These are phyloP conservation scores for Brachirus orientalis DNA, from an alignment of 2,113 vertebrate species.

Conservation along the genomic window DNA sequence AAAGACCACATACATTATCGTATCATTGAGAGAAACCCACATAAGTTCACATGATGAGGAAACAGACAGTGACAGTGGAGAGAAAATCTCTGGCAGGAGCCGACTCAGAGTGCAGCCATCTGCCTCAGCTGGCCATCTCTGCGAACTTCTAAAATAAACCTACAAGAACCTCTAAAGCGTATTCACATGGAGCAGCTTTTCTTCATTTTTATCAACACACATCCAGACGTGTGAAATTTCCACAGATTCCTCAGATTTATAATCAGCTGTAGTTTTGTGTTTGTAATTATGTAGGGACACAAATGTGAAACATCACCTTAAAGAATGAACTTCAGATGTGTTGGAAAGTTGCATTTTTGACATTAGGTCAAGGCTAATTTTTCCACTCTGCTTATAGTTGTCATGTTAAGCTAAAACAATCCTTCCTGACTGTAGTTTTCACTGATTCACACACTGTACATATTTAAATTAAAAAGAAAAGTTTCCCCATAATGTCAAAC, in stretches of 20 bases:
- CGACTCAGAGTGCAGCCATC: no score
- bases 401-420: not conserved
- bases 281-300: not conserved
- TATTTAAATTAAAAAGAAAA: not conserved
- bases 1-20: no score
- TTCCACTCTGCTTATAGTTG: not conserved
- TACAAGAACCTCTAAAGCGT: not conserved
- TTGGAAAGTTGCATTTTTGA: not conserved
- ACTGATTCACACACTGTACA: not conserved
- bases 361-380: not conserved
- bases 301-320: not conserved
- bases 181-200: no score
- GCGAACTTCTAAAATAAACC: not conserved
- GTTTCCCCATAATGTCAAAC: not conserved
- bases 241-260: not conserved
- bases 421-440: not conserved
- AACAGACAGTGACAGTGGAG: no score
- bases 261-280: not conserved
- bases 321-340: slow-evolving; percentile 1
- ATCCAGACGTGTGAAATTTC: no score
- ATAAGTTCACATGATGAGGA: no score
- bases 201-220: no score
- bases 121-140: not conserved
- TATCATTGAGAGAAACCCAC: no score
- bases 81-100: no score